Evolutionary conservation across 2,888 invertebrate species (phyloP).

Genomic region (Argyresthia goedartella): DNA sequence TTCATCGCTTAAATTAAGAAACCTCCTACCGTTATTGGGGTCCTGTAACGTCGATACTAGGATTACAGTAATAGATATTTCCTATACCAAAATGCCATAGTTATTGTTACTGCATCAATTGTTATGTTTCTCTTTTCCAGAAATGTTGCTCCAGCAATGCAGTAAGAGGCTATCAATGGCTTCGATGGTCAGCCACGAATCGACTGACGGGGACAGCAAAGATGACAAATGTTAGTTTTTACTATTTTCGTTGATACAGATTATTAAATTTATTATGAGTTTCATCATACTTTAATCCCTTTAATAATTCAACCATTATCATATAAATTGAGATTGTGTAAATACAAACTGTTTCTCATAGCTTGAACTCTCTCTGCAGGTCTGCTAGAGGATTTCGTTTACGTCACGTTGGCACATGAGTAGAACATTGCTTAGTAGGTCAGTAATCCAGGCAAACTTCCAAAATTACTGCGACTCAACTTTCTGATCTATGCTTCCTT

Average conservation of each 20-base stretch:
- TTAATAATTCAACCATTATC: no score
- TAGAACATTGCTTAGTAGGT: slow-evolving; percentile 49
- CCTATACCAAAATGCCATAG: no score
- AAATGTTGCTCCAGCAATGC: slow-evolving; percentile 51
- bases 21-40: no score
- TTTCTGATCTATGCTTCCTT: slow-evolving; percentile 11
- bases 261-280: neutral
- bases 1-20: no score
- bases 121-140: slow-evolving; percentile 32
- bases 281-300: neutral
- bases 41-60: no score
- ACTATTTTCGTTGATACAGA: no score
- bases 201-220: slow-evolving; percentile 42
- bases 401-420: slow-evolving; percentile 50
- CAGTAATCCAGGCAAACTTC: slow-evolving; percentile 52
- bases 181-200: slow-evolving; percentile 55
- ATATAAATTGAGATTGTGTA: no score
- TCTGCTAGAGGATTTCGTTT: slow-evolving; percentile 58
- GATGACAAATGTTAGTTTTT: slow-evolving; percentile 56
- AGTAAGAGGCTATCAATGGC: slow-evolving; percentile 53
- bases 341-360: no score
- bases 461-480: slow-evolving; percentile 25
- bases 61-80: no score
- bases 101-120: no score
- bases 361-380: slow-evolving; percentile 27